phyloP scores from a whole-genome alignment of 2,797 vertebrate genomes.

The Serranus cabrilla region DNA sequence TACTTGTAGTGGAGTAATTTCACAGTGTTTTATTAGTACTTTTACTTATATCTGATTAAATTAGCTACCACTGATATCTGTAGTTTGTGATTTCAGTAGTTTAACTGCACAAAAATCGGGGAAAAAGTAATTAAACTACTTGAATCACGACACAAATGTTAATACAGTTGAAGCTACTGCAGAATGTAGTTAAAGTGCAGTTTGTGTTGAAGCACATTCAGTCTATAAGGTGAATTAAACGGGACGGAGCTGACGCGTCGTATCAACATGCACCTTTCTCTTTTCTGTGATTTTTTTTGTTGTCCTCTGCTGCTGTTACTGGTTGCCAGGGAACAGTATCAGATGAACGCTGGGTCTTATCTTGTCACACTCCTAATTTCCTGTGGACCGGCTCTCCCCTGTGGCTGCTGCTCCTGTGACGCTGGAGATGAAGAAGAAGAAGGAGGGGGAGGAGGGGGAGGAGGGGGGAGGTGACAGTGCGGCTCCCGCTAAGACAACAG shows the following conservation, averaged over 20 bases:
- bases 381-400: conserved; percentile 76
- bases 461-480: background rate
- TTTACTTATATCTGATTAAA: no score
- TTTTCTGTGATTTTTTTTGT: conserved; percentile 55
- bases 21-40: no score
- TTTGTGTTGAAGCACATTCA: conserved; percentile 13
- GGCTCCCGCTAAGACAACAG: conserved; percentile 54
- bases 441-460: background rate
- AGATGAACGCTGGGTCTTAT: conserved; percentile 82
- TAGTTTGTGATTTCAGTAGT: no score
- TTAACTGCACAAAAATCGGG: no score
- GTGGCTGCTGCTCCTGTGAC: conserved; percentile 78
- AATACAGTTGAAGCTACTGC: no score
- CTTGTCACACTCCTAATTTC: conserved; percentile 87
- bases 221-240: conserved; percentile 28
- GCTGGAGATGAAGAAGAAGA: conserved; percentile 67
- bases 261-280: conserved; percentile 55
- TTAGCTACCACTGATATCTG: no score
- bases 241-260: conserved; percentile 26
- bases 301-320: conserved; percentile 50
- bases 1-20: no score
- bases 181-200: no score
- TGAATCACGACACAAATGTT: no score
- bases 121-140: no score
- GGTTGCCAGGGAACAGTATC: conserved; percentile 86